Evolutionary conservation across 2,797 vertebrate genomes (phyloP), one percentile per base, ranked within the genome.

Genomic region (Percopsis omiscomaycus): DNA sequence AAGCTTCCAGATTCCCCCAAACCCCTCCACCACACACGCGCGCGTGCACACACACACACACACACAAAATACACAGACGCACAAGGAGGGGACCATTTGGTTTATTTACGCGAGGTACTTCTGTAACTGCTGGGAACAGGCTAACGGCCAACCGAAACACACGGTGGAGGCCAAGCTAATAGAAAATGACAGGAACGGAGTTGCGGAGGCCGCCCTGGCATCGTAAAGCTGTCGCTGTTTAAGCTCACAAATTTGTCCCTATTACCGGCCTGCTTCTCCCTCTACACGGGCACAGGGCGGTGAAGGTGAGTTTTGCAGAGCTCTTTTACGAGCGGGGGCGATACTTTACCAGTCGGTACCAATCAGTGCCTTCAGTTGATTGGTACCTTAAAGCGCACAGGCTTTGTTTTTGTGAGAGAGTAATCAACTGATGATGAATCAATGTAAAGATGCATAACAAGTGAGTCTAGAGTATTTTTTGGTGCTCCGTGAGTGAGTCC

Each of bases 161-260:
- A 63, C 58, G 42, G 79, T 3, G 46, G 80, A 69, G 74, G 78
- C 80, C 77, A 55, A 75, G 84, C 84, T 90, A 91, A 91, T 90
- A 79, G 80, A 84, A 88, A 81, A 83, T 85, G 86, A 91, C 88
- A 90, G 82, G 64, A 86, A 85, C 78, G 76, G 81, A 89, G 88
- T 88, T 84, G 60, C 76, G 71, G 79, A 79, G 88, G 82, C 76
- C 68, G 70, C 83, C 74, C 78, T 75, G 83, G 85, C 80, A 37
- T 85, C 84, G 83, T 87, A 88, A 91, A 90, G 77, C 88, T 89
- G 90, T 88, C 81, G 69, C 71, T 46, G 61, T 85, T 89, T 86
- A 88, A 89, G 75, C 79, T 81, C 69, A 47, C 68, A 78, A 86
- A 90, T 91, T 88, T 90, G 89, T 89, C 65, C 82, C 84, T 80